Percentiles rank a stretch among this genome's conserved stretches.
These are phyloP conservation scores for Iselma pallidipennis DNA, from an alignment of 2,888 invertebrate genomes.

Conservation along the genomic window DNA sequence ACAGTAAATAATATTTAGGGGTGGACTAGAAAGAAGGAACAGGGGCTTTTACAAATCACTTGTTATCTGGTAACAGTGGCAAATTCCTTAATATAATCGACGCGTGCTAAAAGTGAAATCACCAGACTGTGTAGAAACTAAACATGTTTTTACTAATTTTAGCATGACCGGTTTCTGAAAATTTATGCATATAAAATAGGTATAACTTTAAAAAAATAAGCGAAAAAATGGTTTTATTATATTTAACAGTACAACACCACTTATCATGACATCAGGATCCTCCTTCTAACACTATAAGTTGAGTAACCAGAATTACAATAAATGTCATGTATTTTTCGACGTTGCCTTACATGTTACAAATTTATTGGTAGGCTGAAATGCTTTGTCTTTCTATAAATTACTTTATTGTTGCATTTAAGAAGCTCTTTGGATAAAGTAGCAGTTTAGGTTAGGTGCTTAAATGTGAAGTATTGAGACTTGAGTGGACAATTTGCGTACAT, in stretches of 20 bases:
- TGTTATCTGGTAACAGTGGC: conserved; percentile 14
- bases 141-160: conserved; percentile 7
- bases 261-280: conserved; percentile 45
- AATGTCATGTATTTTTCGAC: conserved; percentile 41
- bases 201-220: not conserved
- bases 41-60: conserved; percentile 22
- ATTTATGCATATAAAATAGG: not conserved
- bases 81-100: conserved; percentile 12
- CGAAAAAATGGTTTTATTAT: not conserved
- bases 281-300: conserved; percentile 40
- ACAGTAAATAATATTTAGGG: conserved; percentile 18
- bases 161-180: not conserved
- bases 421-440: conserved; percentile 29
- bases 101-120: conserved; percentile 19
- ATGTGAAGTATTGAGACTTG: conserved; percentile 11
- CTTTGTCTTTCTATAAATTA: conserved; percentile 43
- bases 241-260: conserved; percentile 14
- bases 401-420: conserved; percentile 42
- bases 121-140: conserved; percentile 19
- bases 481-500: conserved; percentile 21
- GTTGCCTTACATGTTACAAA: conserved; percentile 39
- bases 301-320: conserved; percentile 42
- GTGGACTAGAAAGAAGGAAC: conserved; percentile 3
- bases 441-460: conserved; percentile 20
- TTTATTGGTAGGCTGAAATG: conserved; percentile 39